Conservation (phyloP, 2,113 vertebrate genomes). For the Platichthys flesus region DNA sequence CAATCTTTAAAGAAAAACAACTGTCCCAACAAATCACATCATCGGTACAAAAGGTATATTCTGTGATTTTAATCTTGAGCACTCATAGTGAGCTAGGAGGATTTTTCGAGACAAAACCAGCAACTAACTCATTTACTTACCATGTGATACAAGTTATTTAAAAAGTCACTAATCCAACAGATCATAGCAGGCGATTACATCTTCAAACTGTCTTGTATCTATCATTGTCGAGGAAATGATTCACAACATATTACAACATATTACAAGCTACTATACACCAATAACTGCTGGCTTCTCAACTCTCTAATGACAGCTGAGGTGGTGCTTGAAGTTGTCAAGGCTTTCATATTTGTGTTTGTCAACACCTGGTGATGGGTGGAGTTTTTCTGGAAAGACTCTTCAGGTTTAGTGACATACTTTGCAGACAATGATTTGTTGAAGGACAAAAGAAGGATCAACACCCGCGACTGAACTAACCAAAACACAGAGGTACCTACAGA, state of each 20-base stretch:
- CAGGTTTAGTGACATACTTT: background rate
- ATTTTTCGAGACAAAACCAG: background rate
- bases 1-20: background rate
- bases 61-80: background rate
- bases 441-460: background rate
- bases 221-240: slow-evolving; percentile 12
- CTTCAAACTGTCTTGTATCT: slow-evolving; percentile 22
- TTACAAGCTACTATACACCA: background rate
- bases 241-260: slow-evolving; percentile 6
- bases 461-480: background rate
- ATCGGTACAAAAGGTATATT: background rate
- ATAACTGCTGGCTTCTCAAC: slow-evolving; percentile 14
- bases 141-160: background rate
- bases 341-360: background rate
- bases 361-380: slow-evolving; percentile 29
- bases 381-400: slow-evolving; percentile 2
- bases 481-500: no score
- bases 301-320: background rate
- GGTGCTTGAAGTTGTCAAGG: slow-evolving; percentile 2
- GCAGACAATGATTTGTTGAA: background rate
- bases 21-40: background rate
- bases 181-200: slow-evolving; percentile 59
- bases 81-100: background rate
- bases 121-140: background rate
- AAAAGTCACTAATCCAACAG: background rate